These are phyloP conservation scores for Drosophila kohkoa DNA, from an alignment of 1,140 invertebrate genomes.

Conservation along the genomic window DNA sequence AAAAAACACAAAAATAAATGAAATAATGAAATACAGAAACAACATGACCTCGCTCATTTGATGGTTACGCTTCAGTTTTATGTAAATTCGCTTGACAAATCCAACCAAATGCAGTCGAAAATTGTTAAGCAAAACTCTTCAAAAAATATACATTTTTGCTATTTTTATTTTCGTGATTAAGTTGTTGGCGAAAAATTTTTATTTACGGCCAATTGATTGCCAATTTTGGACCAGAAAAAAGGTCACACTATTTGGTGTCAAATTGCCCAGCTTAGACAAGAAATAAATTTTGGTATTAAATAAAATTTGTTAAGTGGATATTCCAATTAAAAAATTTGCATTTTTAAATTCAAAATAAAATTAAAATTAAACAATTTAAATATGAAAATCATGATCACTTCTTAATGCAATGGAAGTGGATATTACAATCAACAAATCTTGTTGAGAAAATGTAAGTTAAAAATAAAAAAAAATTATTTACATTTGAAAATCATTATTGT, in stretches of 20 bases:
- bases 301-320: too few relatives aligned
- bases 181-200: not conserved
- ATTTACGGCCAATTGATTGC: not conserved
- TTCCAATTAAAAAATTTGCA: too few relatives aligned
- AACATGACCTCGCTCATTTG: constrained; percentile 20
- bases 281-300: too few relatives aligned
- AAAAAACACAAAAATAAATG: constrained; percentile 3
- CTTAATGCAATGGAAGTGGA: too few relatives aligned
- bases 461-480: too few relatives aligned
- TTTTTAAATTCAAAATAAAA: too few relatives aligned
- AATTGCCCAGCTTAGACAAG: too few relatives aligned
- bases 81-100: constrained; percentile 22
- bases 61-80: constrained; percentile 14
- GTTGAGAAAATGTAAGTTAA: too few relatives aligned
- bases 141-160: constrained; percentile 6
- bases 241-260: not conserved
- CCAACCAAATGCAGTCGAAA: constrained; percentile 4
- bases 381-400: too few relatives aligned
- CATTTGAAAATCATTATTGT: too few relatives aligned
- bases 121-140: constrained; percentile 1
- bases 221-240: not conserved
- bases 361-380: too few relatives aligned
- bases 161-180: not conserved
- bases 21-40: constrained; percentile 8
- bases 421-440: too few relatives aligned